Conservation (phyloP, 2,888 invertebrate species). For the Ectropis crepuscularia region DNA sequence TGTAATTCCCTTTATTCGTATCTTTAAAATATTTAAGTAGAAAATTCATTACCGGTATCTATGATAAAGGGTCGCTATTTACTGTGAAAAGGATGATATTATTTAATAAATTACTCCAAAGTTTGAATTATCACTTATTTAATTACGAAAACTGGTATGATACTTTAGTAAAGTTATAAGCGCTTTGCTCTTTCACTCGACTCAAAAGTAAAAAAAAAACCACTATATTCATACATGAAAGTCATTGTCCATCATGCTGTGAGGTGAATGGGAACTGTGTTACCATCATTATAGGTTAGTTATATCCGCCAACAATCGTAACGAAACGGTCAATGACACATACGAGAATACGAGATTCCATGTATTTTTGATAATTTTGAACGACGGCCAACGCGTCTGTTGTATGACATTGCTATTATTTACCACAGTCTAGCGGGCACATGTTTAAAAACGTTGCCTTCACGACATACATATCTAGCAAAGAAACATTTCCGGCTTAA, state of each 20-base stretch:
- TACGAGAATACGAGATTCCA: slow-evolving; percentile 22
- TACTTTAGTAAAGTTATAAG: no score
- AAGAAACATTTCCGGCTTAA: neutral
- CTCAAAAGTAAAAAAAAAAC: no score
- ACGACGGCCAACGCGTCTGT: slow-evolving; percentile 47
- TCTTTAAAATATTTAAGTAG: no score
- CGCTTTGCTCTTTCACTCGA: no score
- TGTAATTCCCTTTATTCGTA: no score
- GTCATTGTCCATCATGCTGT: slow-evolving; percentile 17
- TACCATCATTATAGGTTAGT: slow-evolving; percentile 49
- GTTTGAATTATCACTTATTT: no score
- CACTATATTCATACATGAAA: neutral
- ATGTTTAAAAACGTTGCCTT: neutral
- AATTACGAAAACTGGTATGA: no score
- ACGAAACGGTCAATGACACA: slow-evolving; percentile 56
- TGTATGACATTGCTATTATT: slow-evolving; percentile 29
- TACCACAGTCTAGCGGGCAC: slow-evolving; percentile 1
- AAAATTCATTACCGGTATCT: no score
- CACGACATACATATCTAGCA: neutral
- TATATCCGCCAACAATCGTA: slow-evolving; percentile 42
- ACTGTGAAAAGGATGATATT: no score
- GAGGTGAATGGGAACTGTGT: slow-evolving; percentile 36
- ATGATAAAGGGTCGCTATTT: no score
- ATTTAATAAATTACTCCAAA: no score
- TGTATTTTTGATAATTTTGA: slow-evolving; percentile 52